Base-by-base conservation (phyloP, 2,797 vertebrate species). In the Chaunax sp. region DNA sequence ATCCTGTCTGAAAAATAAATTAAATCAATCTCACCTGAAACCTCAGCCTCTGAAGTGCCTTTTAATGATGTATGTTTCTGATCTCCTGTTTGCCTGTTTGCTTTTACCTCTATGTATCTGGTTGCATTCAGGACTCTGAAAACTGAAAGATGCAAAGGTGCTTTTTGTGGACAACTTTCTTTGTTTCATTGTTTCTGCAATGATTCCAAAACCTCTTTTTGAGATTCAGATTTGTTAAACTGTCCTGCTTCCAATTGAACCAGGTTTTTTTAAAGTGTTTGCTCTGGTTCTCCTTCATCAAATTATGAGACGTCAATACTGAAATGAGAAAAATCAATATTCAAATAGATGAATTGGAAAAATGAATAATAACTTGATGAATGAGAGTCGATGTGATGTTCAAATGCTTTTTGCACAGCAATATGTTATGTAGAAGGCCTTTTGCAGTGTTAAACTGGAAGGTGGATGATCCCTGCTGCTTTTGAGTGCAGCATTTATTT, bases 361-460 rank as follows among this genome's bases (percentile, higher is more conserved):
- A 20, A 6, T 9, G 5, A 18, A 35, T 28, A 5, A 6, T 1
- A 20, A n/a, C 2, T 52, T 35, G 61, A 67, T 75, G 74, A 76
- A 64, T 28, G 69, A 80, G 51, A 68, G 25, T 64, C 57, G 35
- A 0, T 20, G 50, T 49, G 45, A 44, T n/a, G 30, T 54, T 28
- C 2, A 62, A 65, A 45, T 28, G 69, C 77, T 78, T 64, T 55
- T 15, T 67, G 61, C 41, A 43, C n/a, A 53, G 20, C 20, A 4
- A 5, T 18, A 20, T 45, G 43, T 18, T 15, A n/a, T 20, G 11
- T 19, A 11, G 3, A 59, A 50, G 38, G 49, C 45, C 2, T 38
- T 6, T 26, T 40, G 41, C 54, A 56, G 18, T 59, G 57, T 85
- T 70, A 75, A 82, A 86, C 78, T 81, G 72, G 59, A 41, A 4